A percentile compares a stretch with the other conserved stretches of the same genome.
phyloP scores from a whole-genome alignment of 2,797 vertebrate species.

The Danio kyathit region DNA sequence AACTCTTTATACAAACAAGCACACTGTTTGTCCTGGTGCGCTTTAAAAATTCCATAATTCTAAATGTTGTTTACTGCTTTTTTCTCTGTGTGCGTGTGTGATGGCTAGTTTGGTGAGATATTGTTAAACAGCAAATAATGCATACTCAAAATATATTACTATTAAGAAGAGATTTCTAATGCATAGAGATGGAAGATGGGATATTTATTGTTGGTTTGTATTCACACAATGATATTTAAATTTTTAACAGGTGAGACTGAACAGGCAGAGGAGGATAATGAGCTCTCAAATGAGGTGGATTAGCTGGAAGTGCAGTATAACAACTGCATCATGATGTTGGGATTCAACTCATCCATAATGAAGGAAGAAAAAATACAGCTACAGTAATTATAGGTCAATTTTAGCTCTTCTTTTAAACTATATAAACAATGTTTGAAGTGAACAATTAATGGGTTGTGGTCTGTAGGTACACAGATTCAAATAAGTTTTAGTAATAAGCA shows the following conservation, averaged over 20 bases:
- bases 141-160: not conserved
- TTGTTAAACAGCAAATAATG: not conserved
- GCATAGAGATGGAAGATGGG: not conserved
- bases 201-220: not conserved
- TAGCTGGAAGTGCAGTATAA: not conserved
- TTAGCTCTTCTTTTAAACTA: not conserved
- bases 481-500: not conserved
- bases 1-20: too few species aligned
- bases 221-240: not conserved
- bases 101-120: too few species aligned
- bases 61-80: too few species aligned
- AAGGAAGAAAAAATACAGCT: too few species aligned
- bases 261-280: not conserved
- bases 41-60: too few species aligned
- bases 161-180: not conserved
- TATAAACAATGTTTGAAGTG: not conserved
- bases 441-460: not conserved
- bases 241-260: not conserved
- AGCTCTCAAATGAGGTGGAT: too few species aligned
- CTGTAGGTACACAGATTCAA: not conserved
- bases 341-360: too few species aligned
- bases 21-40: too few species aligned
- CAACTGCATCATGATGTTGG: not conserved
- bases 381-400: too few species aligned
- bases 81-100: too few species aligned